phyloP scores from a whole-genome alignment of 1,140 invertebrate species.

The Trinorchestia longiramus region DNA sequence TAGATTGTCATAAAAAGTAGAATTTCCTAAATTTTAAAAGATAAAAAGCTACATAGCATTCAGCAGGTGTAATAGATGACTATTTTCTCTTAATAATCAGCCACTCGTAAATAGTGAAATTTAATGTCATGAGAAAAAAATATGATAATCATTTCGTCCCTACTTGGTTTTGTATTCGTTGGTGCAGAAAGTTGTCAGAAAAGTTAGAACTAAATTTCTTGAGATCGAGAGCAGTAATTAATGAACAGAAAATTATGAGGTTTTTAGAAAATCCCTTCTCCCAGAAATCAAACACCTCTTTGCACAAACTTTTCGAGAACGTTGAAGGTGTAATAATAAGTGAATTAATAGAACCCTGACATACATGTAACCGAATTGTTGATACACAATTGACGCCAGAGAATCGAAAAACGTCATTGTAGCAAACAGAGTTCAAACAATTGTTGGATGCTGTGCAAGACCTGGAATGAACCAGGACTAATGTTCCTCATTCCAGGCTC shows the following conservation, averaged over 20 bases:
- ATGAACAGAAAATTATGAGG: background rate
- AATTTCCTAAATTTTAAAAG: too few species aligned
- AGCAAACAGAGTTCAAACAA: conserved; percentile 23
- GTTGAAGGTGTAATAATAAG: background rate
- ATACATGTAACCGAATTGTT: background rate
- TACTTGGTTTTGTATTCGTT: background rate
- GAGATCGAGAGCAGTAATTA: background rate
- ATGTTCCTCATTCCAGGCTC: conserved; percentile 27
- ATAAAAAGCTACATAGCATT: too few species aligned
- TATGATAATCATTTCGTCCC: background rate
- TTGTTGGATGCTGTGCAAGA: conserved; percentile 12
- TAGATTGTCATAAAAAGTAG: too few species aligned
- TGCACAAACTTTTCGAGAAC: background rate
- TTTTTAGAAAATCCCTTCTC: background rate
- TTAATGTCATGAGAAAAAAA: background rate
- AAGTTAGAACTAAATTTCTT: background rate
- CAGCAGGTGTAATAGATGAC: too few species aligned
- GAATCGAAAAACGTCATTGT: background rate
- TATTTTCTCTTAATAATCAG: too few species aligned
- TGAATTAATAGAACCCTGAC: background rate
- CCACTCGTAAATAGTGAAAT: too few species aligned
- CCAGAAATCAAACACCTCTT: background rate
- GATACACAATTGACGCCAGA: background rate
- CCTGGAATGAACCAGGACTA: conserved; percentile 49
- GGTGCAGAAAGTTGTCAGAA: background rate